Conservation (phyloP, 2,113 vertebrate species). For the Verasper variegatus region DNA sequence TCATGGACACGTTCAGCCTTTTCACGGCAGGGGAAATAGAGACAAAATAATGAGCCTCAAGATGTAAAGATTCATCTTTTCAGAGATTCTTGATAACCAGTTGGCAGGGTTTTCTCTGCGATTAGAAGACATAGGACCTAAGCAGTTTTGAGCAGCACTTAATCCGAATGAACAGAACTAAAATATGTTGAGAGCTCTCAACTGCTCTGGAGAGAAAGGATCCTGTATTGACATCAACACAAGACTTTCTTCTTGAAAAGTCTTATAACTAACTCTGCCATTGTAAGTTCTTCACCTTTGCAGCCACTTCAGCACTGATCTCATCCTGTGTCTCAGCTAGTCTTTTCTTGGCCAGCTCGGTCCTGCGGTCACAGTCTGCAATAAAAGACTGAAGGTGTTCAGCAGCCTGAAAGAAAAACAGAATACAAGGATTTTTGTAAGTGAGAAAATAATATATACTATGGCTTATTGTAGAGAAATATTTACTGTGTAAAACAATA, state of each 20-base stretch:
- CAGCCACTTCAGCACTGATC: constrained; percentile 98
- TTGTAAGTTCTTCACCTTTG: constrained; percentile 85
- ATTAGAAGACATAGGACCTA: no score
- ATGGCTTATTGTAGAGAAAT: no score
- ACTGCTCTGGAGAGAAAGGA: no score
- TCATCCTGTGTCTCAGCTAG: constrained; percentile 98
- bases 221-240: no score
- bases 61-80: not conserved
- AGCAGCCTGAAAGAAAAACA: constrained; percentile 84
- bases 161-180: no score
- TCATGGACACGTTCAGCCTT: constrained; percentile 98
- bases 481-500: not conserved
- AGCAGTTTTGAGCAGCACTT: no score
- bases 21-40: not conserved
- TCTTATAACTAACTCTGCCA: not conserved
- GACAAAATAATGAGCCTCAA: not conserved
- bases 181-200: no score
- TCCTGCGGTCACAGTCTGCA: constrained; percentile 95
- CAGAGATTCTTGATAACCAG: not conserved
- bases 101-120: no score
- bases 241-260: no score
- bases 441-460: not conserved
- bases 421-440: not conserved
- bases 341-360: constrained; percentile 97
- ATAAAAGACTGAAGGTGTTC: constrained; percentile 99